These are phyloP conservation scores for Pachyuromys duprasi DNA, from an alignment of 2,797 vertebrate genomes.

Conservation along the genomic window DNA sequence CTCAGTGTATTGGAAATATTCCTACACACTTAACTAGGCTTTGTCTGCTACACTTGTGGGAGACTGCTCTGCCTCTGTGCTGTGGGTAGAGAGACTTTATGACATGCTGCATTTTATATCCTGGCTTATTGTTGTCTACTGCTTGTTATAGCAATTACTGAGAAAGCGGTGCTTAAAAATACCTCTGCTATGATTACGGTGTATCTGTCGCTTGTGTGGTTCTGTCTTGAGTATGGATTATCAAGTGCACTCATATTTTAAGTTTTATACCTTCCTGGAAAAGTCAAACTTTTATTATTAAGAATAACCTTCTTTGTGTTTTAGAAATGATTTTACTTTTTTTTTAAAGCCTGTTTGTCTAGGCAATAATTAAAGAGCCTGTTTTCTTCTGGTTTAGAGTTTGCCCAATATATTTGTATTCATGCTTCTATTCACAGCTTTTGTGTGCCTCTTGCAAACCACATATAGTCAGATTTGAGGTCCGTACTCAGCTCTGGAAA, in stretches of 20 bases:
- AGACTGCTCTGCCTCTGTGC: not conserved
- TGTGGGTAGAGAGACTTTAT: not conserved
- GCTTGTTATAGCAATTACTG: constrained; percentile 53
- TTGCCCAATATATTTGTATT: not conserved
- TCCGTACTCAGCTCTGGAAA: constrained; percentile 1
- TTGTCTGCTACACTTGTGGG: not conserved
- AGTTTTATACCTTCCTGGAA: constrained; percentile 50
- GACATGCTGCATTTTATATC: constrained; percentile 5
- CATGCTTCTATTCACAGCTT: not conserved
- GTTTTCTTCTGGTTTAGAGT: constrained; percentile 42
- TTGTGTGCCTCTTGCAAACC: not conserved
- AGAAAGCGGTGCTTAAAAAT: constrained; percentile 63
- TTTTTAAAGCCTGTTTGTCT: not conserved
- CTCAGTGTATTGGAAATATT: not conserved
- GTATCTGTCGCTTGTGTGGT: constrained; percentile 19
- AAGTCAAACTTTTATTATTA: constrained; percentile 49
- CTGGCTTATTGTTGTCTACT: constrained; percentile 41
- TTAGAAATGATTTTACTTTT: constrained; percentile 48
- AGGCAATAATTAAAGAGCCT: not conserved
- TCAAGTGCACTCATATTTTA: constrained; percentile 56
- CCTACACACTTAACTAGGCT: not conserved
- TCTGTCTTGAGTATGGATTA: constrained; percentile 31
- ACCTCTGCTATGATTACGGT: constrained; percentile 38
- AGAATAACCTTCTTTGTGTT: constrained; percentile 24
- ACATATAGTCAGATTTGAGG: not conserved